Evolutionary conservation across 2,797 vertebrate genomes (phyloP).

Genomic region (Gymnocypris eckloni): DNA sequence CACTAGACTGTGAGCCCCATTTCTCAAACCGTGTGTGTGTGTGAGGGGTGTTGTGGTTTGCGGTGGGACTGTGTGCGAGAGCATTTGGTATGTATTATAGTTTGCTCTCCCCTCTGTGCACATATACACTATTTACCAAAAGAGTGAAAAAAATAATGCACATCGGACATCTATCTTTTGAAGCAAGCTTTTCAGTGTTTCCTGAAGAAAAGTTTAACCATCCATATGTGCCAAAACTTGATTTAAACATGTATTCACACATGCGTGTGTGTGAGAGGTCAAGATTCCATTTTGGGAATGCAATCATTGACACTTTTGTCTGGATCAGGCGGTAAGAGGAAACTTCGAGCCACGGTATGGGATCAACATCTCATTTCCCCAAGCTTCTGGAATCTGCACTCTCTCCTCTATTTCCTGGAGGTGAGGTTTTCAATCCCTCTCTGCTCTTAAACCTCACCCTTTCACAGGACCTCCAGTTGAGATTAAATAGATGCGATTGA

Average conservation of each 20-base stretch:
- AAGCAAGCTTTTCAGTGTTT: slow-evolving; percentile 27
- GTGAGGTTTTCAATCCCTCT: slow-evolving; percentile 46
- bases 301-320: slow-evolving; percentile 16
- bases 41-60: slow-evolving; percentile 36
- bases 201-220: slow-evolving; percentile 30
- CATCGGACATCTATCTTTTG: slow-evolving; percentile 17
- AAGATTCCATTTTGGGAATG: slow-evolving; percentile 28
- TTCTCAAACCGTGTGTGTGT: slow-evolving; percentile 40
- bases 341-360: slow-evolving; percentile 27
- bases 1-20: slow-evolving; percentile 51
- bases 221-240: slow-evolving; percentile 28
- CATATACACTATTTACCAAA: slow-evolving; percentile 38
- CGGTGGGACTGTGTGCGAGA: slow-evolving; percentile 46
- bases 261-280: neutral
- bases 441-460: slow-evolving; percentile 32
- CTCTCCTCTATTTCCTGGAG: slow-evolving; percentile 40
- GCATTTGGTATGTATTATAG: slow-evolving; percentile 48
- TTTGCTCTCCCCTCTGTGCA: slow-evolving; percentile 41
- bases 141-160: slow-evolving; percentile 41
- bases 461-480: slow-evolving; percentile 49
- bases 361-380: slow-evolving; percentile 50
- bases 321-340: neutral
- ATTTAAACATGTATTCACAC: slow-evolving; percentile 42
- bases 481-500: slow-evolving; percentile 46
- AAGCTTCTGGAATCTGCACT: slow-evolving; percentile 32